Base-by-base conservation (phyloP, 2,113 vertebrate species). In the Psilopogon haemacephalus region DNA sequence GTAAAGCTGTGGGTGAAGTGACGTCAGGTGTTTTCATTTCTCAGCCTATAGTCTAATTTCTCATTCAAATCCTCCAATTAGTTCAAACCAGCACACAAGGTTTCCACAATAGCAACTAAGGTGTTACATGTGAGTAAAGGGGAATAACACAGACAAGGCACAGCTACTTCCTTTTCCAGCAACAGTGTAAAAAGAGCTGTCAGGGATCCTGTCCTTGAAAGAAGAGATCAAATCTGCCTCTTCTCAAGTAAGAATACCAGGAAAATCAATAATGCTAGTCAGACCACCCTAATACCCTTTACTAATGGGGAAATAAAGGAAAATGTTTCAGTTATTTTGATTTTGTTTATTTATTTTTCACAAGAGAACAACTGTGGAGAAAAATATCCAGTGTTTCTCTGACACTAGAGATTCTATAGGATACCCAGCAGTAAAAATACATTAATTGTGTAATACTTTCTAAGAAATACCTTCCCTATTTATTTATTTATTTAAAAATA, bases 301-400 rank as follows among this genome's bases (percentile, higher is more conserved):
- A 24, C 44, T 50, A 62, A 40, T 20, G 37, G 62, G 68, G 24
- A 93, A 79, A 80, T 83, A 9, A 69, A n/a, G 15, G 55, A 50
- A 72, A 88, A 76, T 26, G 5, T 65, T 91, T 88, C 72, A 72
- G 79, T 94, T 85, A 56, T 78, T 94, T 88, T 73, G 35, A 76
- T 14, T 59, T 88, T 32, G 58, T 27, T 77, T 94, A 46, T 50
- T 50, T 6, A 46, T 50, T 50, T 6, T 86, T 15, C 35, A 54
- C 60, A 74, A 40, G 58, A 86, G 85, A 93, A 69, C 26, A 86
- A 76, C n/a, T 9, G 28, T 69, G 20, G 40, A 77, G 46, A 94
- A 91, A 81, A 78, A 87, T 37, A 12, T 37, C 32, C 80, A 70
- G 19, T 28, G 21, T 77, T 89, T 89, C 54, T 75, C 70, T 89